phyloP scores from a whole-genome alignment of 2,797 vertebrate genomes.

The Salarias fasciatus region DNA sequence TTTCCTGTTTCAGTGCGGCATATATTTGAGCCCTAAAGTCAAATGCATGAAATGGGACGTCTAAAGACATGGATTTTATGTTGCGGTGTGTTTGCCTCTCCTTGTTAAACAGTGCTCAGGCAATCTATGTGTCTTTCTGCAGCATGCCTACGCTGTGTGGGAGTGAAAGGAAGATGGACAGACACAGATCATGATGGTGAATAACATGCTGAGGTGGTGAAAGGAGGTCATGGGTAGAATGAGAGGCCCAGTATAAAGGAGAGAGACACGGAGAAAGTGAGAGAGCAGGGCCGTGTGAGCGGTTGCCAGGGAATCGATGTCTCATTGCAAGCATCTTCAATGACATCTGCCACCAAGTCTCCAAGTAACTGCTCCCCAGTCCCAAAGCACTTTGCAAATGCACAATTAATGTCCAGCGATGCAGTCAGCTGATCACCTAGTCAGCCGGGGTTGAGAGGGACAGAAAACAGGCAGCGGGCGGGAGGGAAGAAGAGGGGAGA shows the following conservation, averaged over 20 bases:
- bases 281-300: constrained; percentile 32
- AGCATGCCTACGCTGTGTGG: constrained; percentile 64
- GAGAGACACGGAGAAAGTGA: constrained; percentile 39
- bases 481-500: constrained; percentile 23
- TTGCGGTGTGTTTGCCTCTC: constrained; percentile 12
- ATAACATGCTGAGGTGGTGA: constrained; percentile 52
- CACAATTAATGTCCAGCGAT: constrained; percentile 76
- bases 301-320: constrained; percentile 70
- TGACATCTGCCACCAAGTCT: constrained; percentile 77
- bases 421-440: constrained; percentile 56
- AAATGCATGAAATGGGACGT: neutral
- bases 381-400: constrained; percentile 71
- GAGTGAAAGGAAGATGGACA: constrained; percentile 59
- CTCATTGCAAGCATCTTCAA: constrained; percentile 65
- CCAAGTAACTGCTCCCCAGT: constrained; percentile 67
- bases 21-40: neutral
- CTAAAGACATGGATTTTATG: constrained; percentile 2
- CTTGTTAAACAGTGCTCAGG: constrained; percentile 38
- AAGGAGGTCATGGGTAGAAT: constrained; percentile 65
- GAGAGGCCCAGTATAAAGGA: constrained; percentile 45
- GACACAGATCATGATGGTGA: constrained; percentile 59
- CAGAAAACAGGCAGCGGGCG: constrained; percentile 27
- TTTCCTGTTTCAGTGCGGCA: neutral
- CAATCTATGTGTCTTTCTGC: constrained; percentile 47
- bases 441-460: constrained; percentile 30